phyloP scores from a whole-genome alignment of 1,140 invertebrate genomes.

The Drosophila quadrilineata region DNA sequence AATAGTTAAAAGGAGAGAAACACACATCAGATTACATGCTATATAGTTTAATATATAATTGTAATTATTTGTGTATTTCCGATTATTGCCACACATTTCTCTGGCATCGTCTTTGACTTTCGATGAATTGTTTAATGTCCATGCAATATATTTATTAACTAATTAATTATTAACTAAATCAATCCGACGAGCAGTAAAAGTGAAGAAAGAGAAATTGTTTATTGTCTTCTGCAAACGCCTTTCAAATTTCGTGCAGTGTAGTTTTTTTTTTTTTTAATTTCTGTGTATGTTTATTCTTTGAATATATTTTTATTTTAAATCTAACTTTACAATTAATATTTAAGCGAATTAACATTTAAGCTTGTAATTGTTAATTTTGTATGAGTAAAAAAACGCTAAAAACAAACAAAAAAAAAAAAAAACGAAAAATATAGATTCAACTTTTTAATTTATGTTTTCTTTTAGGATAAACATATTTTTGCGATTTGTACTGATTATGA shows the following conservation, averaged over 20 bases:
- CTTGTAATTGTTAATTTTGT: slow-evolving; percentile 63
- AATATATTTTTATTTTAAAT: slow-evolving; percentile 44
- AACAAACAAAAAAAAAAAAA: slow-evolving; percentile 1
- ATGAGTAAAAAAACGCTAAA: slow-evolving; percentile 24
- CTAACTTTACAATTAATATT: slow-evolving; percentile 68
- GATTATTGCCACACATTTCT: too few relatives aligned
- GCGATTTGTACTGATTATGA: slow-evolving; percentile 76
- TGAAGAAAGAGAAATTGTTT: slow-evolving; percentile 8
- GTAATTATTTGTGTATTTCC: too few relatives aligned
- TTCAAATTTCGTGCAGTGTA: slow-evolving; percentile 31
- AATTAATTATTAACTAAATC: too few relatives aligned
- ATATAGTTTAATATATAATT: too few relatives aligned
- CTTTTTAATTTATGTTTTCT: too few relatives aligned
- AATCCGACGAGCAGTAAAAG: background rate
- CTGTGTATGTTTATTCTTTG: slow-evolving; percentile 33
- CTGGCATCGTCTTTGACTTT: too few relatives aligned
- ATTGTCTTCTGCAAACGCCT: slow-evolving; percentile 1
- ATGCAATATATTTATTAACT: slow-evolving; percentile 25
- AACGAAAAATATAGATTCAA: too few relatives aligned
- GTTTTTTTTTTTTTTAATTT: slow-evolving; percentile 32
- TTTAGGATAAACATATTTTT: slow-evolving; percentile 59
- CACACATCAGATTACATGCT: too few relatives aligned
- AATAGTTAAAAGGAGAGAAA: too few relatives aligned
- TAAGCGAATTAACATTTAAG: slow-evolving; percentile 76
- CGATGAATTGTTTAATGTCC: slow-evolving; percentile 19